phyloP scores from a whole-genome alignment of 1,140 invertebrate species.

The Zaprionus ghesquierei region DNA sequence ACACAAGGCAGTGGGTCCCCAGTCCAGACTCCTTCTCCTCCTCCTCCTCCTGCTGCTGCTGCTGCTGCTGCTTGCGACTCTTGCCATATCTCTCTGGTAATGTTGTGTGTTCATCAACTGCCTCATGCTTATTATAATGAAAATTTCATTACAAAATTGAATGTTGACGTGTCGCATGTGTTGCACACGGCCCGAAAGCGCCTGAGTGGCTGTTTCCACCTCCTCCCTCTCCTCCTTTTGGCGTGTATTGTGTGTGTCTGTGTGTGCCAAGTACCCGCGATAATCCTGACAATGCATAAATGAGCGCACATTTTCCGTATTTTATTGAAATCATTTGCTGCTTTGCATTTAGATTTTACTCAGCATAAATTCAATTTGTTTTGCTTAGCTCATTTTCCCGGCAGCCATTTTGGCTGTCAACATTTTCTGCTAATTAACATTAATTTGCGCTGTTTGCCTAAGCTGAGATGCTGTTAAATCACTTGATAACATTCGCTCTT shows the following conservation, averaged over 20 bases:
- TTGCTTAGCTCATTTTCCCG: background rate
- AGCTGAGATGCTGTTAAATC: background rate
- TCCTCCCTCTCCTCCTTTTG: background rate
- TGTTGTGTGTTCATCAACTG: constrained; percentile 29
- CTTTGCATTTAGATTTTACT: background rate
- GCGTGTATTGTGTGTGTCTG: background rate
- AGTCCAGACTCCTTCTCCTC: constrained; percentile 20
- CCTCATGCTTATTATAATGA: constrained; percentile 68
- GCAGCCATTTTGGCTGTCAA: background rate
- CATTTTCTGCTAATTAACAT: background rate
- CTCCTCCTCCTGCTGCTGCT: too few relatives aligned
- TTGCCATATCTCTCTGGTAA: constrained; percentile 12
- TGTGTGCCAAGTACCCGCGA: background rate
- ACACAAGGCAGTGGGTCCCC: too few relatives aligned
- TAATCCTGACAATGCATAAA: background rate
- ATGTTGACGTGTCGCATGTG: constrained; percentile 78
- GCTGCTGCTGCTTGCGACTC: too few relatives aligned
- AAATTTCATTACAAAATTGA: constrained; percentile 79
- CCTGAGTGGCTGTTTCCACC: constrained; percentile 6
- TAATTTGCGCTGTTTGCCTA: background rate
- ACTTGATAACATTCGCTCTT: background rate
- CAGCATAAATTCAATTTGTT: background rate
- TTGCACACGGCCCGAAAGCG: constrained; percentile 20
- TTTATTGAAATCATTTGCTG: background rate
- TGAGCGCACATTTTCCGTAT: background rate